Evolutionary conservation across 2,888 invertebrate genomes (phyloP), one percentile per base, ranked within the genome.

Genomic region (Ormyrus labotus): DNA sequence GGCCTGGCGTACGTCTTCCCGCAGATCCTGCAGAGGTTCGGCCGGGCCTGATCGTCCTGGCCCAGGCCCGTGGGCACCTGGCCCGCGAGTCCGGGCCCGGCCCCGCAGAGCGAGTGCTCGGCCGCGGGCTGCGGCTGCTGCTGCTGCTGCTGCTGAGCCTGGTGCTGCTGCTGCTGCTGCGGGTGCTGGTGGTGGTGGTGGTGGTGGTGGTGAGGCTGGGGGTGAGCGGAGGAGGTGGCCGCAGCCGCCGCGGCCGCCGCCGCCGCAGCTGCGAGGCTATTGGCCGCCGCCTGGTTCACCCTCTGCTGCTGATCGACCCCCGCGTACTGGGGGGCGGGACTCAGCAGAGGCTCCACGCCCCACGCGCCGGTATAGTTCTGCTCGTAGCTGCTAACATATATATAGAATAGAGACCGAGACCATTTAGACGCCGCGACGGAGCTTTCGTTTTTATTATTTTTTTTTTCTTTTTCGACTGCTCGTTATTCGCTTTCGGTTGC

Each of bases 1-100:
- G 99, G 99, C 5, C 99, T 92, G 0, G 99, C 99, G 92, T 99
- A 97, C 0, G 98, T 98, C 92, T 99, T 99, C 85, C 98, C 98
- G 89, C 98, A 99, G 83, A 98, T 96, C 50, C 97, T 93, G 88
- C 98, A 99, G 58, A 98, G 93, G 91, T 98, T 98, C 0, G 96
- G 96, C 87, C 96, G 95, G 83, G 95, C 94, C 85, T 96, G 96
- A 83, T 95, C 96, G n/a, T 95, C 95, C 55, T 92, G 92, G 84
- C 93, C 73, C 0, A 63, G 34, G 6, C n/a, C 58, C 89, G 7
- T 92, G 92, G 7, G 92, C 8, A 76, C n/a, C 91, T 91, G 92
- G 82, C 34, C 85, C 83, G 83, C 83, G 83, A 86, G 84, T 13
- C 84, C 83, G 84, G 79, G 85, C 34, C 53, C 86, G 64, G 51